These are phyloP conservation scores for Drosophila carrolli DNA, from an alignment of 1,140 invertebrate genomes.

Conservation along the genomic window DNA sequence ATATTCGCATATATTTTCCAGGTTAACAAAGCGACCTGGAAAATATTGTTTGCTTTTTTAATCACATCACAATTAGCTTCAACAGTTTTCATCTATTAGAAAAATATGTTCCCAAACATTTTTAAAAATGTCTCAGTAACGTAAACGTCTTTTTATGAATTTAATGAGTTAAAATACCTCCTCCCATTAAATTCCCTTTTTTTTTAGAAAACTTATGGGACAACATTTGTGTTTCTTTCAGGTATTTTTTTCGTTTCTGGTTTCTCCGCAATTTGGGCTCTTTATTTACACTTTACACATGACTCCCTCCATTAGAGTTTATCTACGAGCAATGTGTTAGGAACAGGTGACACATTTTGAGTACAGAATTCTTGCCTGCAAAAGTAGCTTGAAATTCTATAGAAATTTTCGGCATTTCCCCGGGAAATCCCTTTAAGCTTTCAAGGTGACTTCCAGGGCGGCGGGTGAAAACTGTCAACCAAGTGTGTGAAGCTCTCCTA, in stretches of 20 bases:
- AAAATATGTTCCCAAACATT: too few species aligned
- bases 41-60: not conserved
- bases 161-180: too few species aligned
- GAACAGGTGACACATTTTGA: constrained; percentile 46
- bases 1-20: constrained; percentile 40
- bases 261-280: constrained; percentile 20
- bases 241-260: constrained; percentile 38
- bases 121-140: too few species aligned
- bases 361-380: constrained; percentile 32
- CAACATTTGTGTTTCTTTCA: not conserved
- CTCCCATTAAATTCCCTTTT: too few species aligned
- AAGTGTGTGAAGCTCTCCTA: constrained; percentile 56
- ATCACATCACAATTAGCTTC: too few species aligned
- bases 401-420: constrained; percentile 34
- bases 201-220: too few species aligned
- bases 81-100: too few species aligned
- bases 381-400: constrained; percentile 45
- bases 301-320: constrained; percentile 34
- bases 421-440: constrained; percentile 14
- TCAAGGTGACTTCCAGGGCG: constrained; percentile 10
- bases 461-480: constrained; percentile 39
- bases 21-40: constrained; percentile 8
- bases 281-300: constrained; percentile 60
- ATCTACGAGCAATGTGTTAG: constrained; percentile 53
- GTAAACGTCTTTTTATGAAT: too few species aligned